A percentile compares a stretch with the other conserved stretches of the same genome.
These are phyloP conservation scores for Rhysida immarginata DNA, from an alignment of 1,140 invertebrate species.

Conservation along the genomic window DNA sequence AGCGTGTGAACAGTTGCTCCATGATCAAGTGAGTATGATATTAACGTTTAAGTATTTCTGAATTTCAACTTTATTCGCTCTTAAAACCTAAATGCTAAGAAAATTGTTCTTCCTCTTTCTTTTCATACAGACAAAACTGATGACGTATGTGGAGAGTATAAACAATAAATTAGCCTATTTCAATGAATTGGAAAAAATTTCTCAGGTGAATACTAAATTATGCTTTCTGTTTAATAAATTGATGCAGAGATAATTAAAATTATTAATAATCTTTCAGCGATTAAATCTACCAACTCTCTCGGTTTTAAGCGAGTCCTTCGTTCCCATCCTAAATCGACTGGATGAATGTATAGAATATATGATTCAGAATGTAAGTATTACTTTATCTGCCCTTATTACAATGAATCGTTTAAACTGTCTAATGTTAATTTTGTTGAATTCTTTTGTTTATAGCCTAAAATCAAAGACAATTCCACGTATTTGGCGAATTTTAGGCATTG, in stretches of 20 bases:
- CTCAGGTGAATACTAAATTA: constrained; percentile 36
- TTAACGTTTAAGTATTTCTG: too few relatives aligned
- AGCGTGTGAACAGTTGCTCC: constrained; percentile 73
- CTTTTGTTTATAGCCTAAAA: constrained; percentile 37
- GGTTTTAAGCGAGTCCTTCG: constrained; percentile 65
- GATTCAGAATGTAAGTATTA: constrained; percentile 51
- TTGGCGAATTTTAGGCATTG: constrained; percentile 27
- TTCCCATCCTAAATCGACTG: constrained; percentile 61
- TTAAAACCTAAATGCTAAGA: too few relatives aligned
- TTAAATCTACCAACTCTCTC: constrained; percentile 60
- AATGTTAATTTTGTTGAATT: constrained; percentile 7
- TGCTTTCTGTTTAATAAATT: background rate
- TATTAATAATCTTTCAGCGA: constrained; percentile 30
- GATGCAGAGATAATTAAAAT: background rate
- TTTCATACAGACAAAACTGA: constrained; percentile 46
- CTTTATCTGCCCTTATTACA: background rate
- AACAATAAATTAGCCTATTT: constrained; percentile 68
- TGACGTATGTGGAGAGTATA: constrained; percentile 59
- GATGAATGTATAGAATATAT: constrained; percentile 78
- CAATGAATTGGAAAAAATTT: constrained; percentile 62
- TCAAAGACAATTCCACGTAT: constrained; percentile 54
- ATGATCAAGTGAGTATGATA: constrained; percentile 51
- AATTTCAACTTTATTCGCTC: too few relatives aligned
- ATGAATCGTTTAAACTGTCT: background rate
- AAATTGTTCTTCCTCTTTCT: background rate